Evolutionary conservation across 2,113 vertebrate species (phyloP), one percentile per base, ranked within the genome.

Genomic region (Spermophilus dauricus): DNA sequence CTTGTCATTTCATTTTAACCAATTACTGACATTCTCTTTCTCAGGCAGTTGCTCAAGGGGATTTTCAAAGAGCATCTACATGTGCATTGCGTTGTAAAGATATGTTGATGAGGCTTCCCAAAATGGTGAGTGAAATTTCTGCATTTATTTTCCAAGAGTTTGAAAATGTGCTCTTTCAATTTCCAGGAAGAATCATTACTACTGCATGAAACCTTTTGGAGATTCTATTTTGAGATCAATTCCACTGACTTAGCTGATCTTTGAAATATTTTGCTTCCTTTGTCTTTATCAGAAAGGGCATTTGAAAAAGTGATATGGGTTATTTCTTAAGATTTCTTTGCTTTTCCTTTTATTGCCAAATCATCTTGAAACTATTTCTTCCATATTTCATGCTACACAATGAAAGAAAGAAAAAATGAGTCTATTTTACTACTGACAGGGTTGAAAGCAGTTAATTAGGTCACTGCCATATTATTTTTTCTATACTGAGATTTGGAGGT

Each of bases 71-170:
- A 90, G 99, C 99, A 0, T 96, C 99, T 85, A 96, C 8, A 24
- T 98, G 93, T 5, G 86, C 99, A 86, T 98, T 99, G 82, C 99
- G 98, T 92, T 99, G 99, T 97, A 99, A 99, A 99, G 99, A 99
- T 89, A 99, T 99, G 98, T 96, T 99, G 98, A 82, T 98, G 67
- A 99, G 98, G n/a, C 96, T 99, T 48, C 99, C 99, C 8, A 98
- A 99, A 98, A 99, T 99, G 98, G 99, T 99, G 84, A 83, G 97
- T 97, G 39, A 97, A 97, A 93, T 97, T 76, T 98, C 89, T 69
- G 39, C 20, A 88, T 95, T 94, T 96, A 96, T 93, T 91, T 77
- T 94, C 53, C 48, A 94, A 56, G 37, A 93, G n/a, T 96, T 92
- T 95, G n/a, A 95, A 98, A 97, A 89, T 95, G 70, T 61, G 4